phyloP scores from a whole-genome alignment of 1,140 invertebrate genomes.

The Contarinia nasturtii region DNA sequence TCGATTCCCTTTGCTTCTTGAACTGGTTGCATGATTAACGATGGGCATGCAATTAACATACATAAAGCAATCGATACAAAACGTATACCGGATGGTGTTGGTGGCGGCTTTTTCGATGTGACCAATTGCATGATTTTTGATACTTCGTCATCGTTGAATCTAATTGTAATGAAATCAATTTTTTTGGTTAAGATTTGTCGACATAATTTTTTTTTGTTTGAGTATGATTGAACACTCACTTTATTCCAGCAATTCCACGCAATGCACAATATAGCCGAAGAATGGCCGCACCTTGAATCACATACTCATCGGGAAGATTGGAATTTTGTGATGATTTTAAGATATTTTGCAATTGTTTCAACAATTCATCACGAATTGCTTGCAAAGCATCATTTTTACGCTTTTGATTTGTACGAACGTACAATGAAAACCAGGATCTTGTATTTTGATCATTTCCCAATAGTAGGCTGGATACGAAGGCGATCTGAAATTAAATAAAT shows the following conservation, averaged over 20 bases:
- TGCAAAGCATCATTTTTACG: conserved; percentile 53
- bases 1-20: conserved; percentile 80
- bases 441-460: conserved; percentile 78
- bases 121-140: conserved; percentile 62
- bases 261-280: conserved; percentile 79
- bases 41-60: conserved; percentile 87
- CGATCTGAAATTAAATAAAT: conserved; percentile 32
- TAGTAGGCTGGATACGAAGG: conserved; percentile 79
- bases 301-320: conserved; percentile 39
- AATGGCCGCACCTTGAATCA: conserved; percentile 62
- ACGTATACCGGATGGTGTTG: conserved; percentile 70
- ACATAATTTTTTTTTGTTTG: too few relatives aligned
- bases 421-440: conserved; percentile 80
- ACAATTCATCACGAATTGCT: conserved; percentile 60
- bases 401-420: conserved; percentile 80
- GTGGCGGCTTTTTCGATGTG: conserved; percentile 76
- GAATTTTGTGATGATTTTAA: conserved; percentile 31
- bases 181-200: neutral
- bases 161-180: conserved; percentile 11
- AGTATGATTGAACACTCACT: conserved; percentile 30
- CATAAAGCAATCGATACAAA: conserved; percentile 87
- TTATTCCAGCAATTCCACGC: conserved; percentile 77
- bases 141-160: conserved; percentile 86
- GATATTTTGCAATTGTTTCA: conserved; percentile 45
- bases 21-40: conserved; percentile 53